Evolutionary conservation across 2,888 invertebrate species (phyloP), one percentile per base, ranked within the genome.

Genomic region (Amphipyra berbera): DNA sequence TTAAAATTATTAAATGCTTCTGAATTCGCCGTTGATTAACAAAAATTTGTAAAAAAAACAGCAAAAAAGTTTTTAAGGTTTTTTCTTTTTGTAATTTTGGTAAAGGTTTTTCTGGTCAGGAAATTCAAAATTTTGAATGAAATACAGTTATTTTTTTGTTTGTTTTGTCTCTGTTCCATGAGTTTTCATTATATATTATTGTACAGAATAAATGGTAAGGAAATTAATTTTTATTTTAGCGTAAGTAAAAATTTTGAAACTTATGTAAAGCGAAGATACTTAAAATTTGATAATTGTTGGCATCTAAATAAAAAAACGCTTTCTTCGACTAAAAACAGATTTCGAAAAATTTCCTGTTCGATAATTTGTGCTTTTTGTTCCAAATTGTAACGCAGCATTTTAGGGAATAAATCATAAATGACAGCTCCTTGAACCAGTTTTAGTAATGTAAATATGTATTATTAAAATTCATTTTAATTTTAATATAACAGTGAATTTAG

Each of bases 201-300:
- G 87, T 87, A 87, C 87, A 87, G 86, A 81, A 68, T 79, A 78
- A 76, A 75, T 76, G 53, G 41, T 85, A 83, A 82, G 82, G 61
- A 69, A 78, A 73, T 75, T 78, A 76, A 73, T 82, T 82, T 83
- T 75, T 77, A 76, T 73, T 77, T 81, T 70, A 68, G 75, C 47
- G 41, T 66, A 79, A 74, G 64, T 62, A 52, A 70, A 75, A 45
- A 47, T 49, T 66, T 72, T 64, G 60, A 61, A 60, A 73, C 64
- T 64, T 76, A 65, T 65, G 52, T 72, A 65, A 79, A 73, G 82
- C 84, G 78, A 76, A 83, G 84, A 80, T 87, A 85, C 84, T 87
- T 86, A 86, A 82, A 76, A 63, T 60, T 70, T 46, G 53, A 70
- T 58, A 40, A 54, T 41, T 61, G 50, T 76, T 69, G 72, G 69